These are phyloP conservation scores for Phalacrocorax pelagicus DNA, from an alignment of 2,113 vertebrate species.

Conservation along the genomic window DNA sequence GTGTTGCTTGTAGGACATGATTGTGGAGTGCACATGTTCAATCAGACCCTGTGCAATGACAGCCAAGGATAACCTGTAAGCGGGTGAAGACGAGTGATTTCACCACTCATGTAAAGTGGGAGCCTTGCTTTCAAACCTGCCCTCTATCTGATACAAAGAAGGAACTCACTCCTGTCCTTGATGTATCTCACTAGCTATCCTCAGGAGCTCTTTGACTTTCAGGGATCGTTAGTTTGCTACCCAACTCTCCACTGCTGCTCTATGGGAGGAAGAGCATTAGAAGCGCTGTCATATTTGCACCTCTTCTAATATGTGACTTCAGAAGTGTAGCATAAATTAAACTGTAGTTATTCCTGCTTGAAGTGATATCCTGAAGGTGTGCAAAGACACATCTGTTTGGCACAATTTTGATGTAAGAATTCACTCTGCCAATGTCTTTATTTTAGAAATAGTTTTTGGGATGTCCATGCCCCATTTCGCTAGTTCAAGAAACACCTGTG, in stretches of 20 bases:
- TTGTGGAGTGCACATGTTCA: fast-evolving
- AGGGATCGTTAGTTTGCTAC: background rate
- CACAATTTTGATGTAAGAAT: background rate
- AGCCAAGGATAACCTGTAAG: background rate
- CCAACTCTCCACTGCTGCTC: background rate
- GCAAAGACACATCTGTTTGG: background rate
- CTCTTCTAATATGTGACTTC: background rate
- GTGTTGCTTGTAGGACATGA: background rate
- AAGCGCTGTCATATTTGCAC: background rate
- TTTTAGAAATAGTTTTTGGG: background rate
- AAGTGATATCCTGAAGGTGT: background rate
- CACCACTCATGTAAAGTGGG: background rate
- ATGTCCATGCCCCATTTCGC: background rate
- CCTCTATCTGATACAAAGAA: background rate
- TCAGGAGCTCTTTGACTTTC: background rate
- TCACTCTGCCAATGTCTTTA: background rate
- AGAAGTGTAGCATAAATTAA: background rate
- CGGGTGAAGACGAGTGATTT: background rate
- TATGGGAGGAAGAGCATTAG: background rate
- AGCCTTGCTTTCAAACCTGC: background rate
- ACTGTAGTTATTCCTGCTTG: background rate
- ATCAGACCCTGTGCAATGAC: background rate
- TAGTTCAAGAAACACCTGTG: background rate
- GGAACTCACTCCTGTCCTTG: background rate
- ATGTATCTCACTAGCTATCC: background rate